Percentiles rank a stretch among this genome's conserved stretches.
Evolutionary conservation across 2,113 vertebrate species (phyloP).

Genomic region (Craseonycteris thonglongyai): DNA sequence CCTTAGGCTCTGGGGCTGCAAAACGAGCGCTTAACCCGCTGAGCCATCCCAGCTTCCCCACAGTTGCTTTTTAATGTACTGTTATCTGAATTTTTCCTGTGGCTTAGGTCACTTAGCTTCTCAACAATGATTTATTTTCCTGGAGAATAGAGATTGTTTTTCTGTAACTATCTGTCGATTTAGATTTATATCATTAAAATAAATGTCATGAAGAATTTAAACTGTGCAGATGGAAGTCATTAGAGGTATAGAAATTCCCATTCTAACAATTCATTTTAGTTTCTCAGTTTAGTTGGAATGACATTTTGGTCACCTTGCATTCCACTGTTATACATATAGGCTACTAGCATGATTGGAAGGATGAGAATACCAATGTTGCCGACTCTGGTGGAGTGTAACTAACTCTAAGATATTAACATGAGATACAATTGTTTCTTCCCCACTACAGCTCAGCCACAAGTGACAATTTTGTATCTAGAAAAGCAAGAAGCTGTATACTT

Average conservation of each 20-base stretch:
- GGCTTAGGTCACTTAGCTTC: background rate
- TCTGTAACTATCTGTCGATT: background rate
- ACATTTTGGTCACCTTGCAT: background rate
- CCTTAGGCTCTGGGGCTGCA: too few relatives aligned
- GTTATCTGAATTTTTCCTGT: background rate
- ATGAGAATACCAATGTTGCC: background rate
- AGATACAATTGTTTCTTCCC: background rate
- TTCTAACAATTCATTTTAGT: background rate
- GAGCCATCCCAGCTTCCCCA: too few relatives aligned
- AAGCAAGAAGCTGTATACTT: background rate
- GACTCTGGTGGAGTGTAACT: background rate
- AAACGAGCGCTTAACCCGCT: too few relatives aligned
- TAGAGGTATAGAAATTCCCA: background rate
- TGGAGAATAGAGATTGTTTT: background rate
- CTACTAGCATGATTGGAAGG: background rate
- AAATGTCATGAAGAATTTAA: slow-evolving; percentile 23
- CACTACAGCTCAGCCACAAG: background rate
- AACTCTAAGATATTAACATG: background rate
- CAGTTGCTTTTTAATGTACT: background rate
- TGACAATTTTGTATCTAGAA: background rate
- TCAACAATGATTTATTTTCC: background rate
- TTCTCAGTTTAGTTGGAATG: background rate
- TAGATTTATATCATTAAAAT: background rate
- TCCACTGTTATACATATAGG: background rate
- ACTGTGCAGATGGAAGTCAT: background rate